phyloP scores from a whole-genome alignment of 2,113 vertebrate genomes.

The Oncorhynchus kisutch region DNA sequence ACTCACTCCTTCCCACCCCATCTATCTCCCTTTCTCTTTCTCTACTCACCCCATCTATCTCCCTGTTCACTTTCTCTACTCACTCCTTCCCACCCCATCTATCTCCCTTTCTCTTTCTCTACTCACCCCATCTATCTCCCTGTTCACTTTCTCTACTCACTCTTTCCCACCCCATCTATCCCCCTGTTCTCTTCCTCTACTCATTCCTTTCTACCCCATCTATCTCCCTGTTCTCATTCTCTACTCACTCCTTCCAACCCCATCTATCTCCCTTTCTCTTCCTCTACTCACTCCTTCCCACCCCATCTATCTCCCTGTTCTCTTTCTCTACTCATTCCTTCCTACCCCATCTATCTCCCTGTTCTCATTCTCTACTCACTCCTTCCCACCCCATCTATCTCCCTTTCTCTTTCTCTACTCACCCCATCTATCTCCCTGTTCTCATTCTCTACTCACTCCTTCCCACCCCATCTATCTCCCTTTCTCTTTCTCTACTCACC shows the following conservation, averaged over 20 bases:
- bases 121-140: no score
- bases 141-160: no score
- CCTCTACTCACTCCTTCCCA: constrained; percentile 1
- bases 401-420: no score
- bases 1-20: not conserved
- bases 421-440: not conserved
- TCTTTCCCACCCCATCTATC: no score
- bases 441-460: no score
- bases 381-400: no score
- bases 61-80: no score
- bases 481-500: not conserved
- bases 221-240: not conserved
- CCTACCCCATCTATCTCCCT: no score
- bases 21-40: constrained; percentile 2
- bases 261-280: not conserved
- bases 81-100: constrained; percentile 22
- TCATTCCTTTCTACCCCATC: not conserved
- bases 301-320: constrained; percentile 18
- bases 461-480: no score
- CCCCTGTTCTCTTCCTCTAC: no score
- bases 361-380: no score
- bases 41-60: no score
- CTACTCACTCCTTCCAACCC: not conserved
- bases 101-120: not conserved
- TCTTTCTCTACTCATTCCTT: not conserved